Conservation (phyloP, 2,888 invertebrate genomes). For the Cantharis rufa region DNA sequence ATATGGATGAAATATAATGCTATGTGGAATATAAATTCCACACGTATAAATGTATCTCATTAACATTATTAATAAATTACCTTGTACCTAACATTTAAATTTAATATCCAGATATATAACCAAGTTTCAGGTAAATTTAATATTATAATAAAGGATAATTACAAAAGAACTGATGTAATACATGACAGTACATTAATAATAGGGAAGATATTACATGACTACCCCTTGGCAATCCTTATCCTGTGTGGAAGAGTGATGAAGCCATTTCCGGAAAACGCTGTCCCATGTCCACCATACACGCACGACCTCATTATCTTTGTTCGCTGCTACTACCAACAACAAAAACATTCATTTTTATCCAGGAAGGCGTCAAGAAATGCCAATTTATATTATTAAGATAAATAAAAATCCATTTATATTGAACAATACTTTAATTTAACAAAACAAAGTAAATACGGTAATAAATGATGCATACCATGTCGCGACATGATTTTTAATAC, state of each 20-base stretch:
- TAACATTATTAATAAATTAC: neutral
- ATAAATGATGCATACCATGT: conserved; percentile 9
- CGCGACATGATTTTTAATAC: conserved; percentile 16
- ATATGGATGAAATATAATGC: neutral
- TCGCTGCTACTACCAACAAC: conserved; percentile 15
- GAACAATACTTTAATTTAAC: neutral
- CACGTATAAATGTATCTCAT: neutral
- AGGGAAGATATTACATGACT: conserved; percentile 20
- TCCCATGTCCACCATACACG: conserved; percentile 21
- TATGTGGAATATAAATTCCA: neutral
- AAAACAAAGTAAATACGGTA: neutral
- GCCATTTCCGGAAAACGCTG: conserved; percentile 34
- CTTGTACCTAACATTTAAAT: neutral
- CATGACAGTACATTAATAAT: conserved; percentile 16
- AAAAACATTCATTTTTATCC: conserved; percentile 25
- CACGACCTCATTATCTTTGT: conserved; percentile 18
- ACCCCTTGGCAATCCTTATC: conserved; percentile 21
- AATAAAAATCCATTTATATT: neutral
- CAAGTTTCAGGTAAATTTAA: neutral
- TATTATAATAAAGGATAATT: conserved; percentile 12
- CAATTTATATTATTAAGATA: conserved; percentile 15
- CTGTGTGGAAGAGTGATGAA: conserved; percentile 37
- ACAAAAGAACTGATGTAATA: conserved; percentile 10
- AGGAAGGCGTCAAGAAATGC: neutral
- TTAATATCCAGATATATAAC: neutral